These are phyloP conservation scores for Brachionichthys hirsutus DNA, from an alignment of 2,113 vertebrate genomes.

Conservation along the genomic window DNA sequence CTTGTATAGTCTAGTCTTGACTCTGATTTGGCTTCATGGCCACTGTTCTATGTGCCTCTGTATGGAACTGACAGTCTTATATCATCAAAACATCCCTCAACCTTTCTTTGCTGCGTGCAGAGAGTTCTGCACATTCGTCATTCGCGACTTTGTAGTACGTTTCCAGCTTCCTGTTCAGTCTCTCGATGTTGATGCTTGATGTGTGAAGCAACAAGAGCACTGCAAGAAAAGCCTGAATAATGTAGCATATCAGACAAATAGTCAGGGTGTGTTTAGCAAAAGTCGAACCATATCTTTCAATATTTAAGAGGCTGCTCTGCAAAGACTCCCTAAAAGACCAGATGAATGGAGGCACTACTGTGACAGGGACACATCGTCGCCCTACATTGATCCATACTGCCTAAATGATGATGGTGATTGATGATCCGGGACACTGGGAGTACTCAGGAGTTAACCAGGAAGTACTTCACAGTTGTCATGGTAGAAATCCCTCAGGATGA, in stretches of 20 bases:
- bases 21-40: background rate
- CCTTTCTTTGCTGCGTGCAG: too few relatives aligned
- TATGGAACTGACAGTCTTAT: too few relatives aligned
- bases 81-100: too few relatives aligned
- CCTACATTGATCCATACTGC: conserved; percentile 35
- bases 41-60: background rate
- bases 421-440: too few relatives aligned
- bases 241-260: conserved; percentile 43
- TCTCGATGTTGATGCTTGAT: too few relatives aligned
- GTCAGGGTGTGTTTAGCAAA: conserved; percentile 59
- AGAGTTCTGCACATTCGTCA: background rate
- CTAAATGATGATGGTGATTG: conserved; percentile 1
- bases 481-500: too few relatives aligned
- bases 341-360: background rate
- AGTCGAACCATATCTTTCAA: conserved; percentile 50
- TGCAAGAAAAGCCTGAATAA: conserved; percentile 50
- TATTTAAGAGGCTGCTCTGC: conserved; percentile 41
- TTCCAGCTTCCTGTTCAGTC: conserved; percentile 16
- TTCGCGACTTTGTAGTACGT: conserved; percentile 11
- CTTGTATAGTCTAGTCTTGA: too few relatives aligned
- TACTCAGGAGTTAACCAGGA: too few relatives aligned
- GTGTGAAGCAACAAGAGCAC: conserved; percentile 33
- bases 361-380: conserved; percentile 30
- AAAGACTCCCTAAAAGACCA: conserved; percentile 29
- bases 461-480: too few relatives aligned